Conservation (phyloP, 2,888 invertebrate genomes). For the Amphipoea lucens region DNA sequence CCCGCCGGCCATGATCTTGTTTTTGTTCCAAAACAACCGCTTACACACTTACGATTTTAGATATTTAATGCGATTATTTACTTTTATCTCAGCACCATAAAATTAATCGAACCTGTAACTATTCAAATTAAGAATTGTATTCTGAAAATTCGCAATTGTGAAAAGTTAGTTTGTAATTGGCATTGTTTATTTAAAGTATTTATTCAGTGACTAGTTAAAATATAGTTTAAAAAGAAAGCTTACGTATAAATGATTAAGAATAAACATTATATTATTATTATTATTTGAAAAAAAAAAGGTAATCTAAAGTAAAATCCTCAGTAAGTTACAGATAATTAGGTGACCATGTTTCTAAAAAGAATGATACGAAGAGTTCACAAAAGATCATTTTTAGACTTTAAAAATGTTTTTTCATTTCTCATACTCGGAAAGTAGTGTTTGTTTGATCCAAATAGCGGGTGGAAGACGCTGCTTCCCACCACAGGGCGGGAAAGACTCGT, state of each 20-base stretch:
- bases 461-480: too few relatives aligned
- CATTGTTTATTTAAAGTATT: background rate
- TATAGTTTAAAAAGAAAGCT: background rate
- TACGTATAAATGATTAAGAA: background rate
- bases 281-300: background rate
- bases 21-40: constrained; percentile 79
- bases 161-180: background rate
- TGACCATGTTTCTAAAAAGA: too few relatives aligned
- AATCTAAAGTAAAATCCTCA: background rate
- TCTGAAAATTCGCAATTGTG: background rate
- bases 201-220: background rate
- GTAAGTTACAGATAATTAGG: too few relatives aligned
- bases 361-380: too few relatives aligned
- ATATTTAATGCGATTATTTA: constrained; percentile 22
- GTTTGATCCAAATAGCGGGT: too few relatives aligned
- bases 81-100: background rate
- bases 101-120: too few relatives aligned
- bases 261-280: background rate
- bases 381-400: too few relatives aligned
- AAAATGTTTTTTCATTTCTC: too few relatives aligned
- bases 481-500: too few relatives aligned
- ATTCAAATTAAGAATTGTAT: background rate
- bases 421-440: too few relatives aligned
- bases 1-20: constrained; percentile 71
- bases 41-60: constrained; percentile 71